Base-by-base conservation (phyloP, 2,113 vertebrate species). In the Polypterus senegalus region DNA sequence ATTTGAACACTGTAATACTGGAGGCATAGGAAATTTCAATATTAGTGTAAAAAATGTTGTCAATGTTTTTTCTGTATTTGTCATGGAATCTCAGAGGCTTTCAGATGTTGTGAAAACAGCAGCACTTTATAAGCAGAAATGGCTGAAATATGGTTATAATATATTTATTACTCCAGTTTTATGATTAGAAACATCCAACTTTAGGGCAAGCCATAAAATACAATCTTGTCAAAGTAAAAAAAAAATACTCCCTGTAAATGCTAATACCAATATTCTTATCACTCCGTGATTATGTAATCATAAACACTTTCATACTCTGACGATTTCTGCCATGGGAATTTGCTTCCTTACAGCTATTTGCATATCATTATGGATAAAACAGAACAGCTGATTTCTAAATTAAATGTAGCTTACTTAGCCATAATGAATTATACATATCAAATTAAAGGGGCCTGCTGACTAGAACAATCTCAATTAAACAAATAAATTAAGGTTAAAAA, bases 391-490 rank as follows among this genome's bases (percentile, higher is more conserved):
- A 45, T 61, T 61, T 54, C 51, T 46, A 61, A 61, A 61, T 61
- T 61, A 61, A 61, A 61, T 61, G 60, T 61, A 54, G 49, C 60
- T 61, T 61, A 61, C 49, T 61, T 61, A 52, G 60, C 51, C 44
- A 61, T 61, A 61, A 61, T 61, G 60, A 61, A 61, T 53, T 61
- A 52, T 61, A 61, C 60, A 61, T 61, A 61, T 61, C 49, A 54
- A 54, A 61, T 61, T 45, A 57, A 61, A 54, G 61, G 45, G 61
- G 65, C 53, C 62, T 67, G 69, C 67, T 71, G 72, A 71, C 69
- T 52, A 69, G 63, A 44, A 59, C 65, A 61, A 60, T 56, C 55
- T 56, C 62, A 57, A 61, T 48, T 48, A 57, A 49, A 60, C 9
- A 61, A 56, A 48, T 27, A 55, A 56, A 60, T 44, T 49, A 64